Evolutionary conservation across 2,797 vertebrate genomes (phyloP), one percentile per base, ranked within the genome.

Genomic region (Siniperca obscura): DNA sequence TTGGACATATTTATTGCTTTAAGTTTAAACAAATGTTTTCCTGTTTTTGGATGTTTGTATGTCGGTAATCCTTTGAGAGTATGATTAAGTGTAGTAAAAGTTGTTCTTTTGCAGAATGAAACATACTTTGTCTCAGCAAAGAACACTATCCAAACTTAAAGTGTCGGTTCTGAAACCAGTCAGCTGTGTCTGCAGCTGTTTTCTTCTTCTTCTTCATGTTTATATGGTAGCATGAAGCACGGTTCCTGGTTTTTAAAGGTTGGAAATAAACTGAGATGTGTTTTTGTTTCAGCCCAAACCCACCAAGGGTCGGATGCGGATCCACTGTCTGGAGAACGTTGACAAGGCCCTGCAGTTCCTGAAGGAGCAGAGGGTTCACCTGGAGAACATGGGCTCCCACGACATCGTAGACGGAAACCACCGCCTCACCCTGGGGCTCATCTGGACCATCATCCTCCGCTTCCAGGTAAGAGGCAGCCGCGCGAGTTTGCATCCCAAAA

Each of bases 381-480:
- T 99, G 81, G 98, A 99, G 92, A 99, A 99, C 95, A 99, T 99
- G 98, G 98, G 98, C 38, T 99, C 98, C 60, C 98, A 99, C 12
- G 98, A 99, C 94, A 99, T 99, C 14, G 98, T 99, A 17, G 98
- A 99, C 78, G 98, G 98, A 25, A 99, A 99, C 95, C 98, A 99
- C 94, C 96, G 98, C 52, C 97, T 99, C 81, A 99, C 97, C 0
- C 96, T 99, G 1, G 98, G 98, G 59, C 97, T 99, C 72, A 99
- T 99, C 92, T 99, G 98, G 98, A 99, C 98, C 89, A 99, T 99
- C 93, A 99, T 99, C 91, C 96, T 99, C 76, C 95, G 98, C 90
- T 99, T 99, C 94, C 95, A 95, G 95, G 95, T 95, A 70, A 76
- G 60, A 27, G 4, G n/a, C 34, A 5, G 6, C 30, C 0, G 0